phyloP scores from a whole-genome alignment of 2,888 invertebrate genomes.

The Fabriciana adippe region DNA sequence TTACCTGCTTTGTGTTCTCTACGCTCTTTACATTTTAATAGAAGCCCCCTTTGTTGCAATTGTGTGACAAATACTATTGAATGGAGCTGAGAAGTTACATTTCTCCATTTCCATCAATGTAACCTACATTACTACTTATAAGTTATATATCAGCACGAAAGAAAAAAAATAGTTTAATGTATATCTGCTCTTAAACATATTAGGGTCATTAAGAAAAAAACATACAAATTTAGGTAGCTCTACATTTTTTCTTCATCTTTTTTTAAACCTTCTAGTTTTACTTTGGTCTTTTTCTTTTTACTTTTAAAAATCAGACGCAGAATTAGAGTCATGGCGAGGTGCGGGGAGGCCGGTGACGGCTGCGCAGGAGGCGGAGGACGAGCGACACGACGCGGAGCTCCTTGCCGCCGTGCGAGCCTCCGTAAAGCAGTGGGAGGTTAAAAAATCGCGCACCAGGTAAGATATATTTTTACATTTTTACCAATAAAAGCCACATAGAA shows the following conservation, averaged over 20 bases:
- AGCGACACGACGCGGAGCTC: slow-evolving; percentile 86
- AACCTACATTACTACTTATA: not conserved
- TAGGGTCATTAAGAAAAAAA: too few species aligned
- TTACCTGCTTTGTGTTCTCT: slow-evolving; percentile 49
- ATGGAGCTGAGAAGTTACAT: not conserved
- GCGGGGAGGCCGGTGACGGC: slow-evolving; percentile 78
- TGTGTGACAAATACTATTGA: slow-evolving; percentile 16
- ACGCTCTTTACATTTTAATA: slow-evolving; percentile 38
- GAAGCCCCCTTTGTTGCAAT: slow-evolving; percentile 19
- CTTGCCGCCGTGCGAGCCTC: slow-evolving; percentile 88
- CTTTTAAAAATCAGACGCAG: slow-evolving; percentile 60
- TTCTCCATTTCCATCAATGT: slow-evolving; percentile 5
- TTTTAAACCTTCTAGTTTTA: too few species aligned
- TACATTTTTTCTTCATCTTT: too few species aligned
- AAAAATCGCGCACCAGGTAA: slow-evolving; percentile 79
- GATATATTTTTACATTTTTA: too few species aligned
- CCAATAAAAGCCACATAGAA: too few species aligned
- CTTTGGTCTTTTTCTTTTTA: not conserved
- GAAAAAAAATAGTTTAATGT: not conserved
- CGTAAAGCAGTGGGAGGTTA: slow-evolving; percentile 86
- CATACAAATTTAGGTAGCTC: too few species aligned
- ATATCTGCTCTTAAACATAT: too few species aligned
- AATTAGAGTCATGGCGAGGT: slow-evolving; percentile 72
- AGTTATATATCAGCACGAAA: not conserved
- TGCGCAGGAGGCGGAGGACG: slow-evolving; percentile 87